Percentiles rank a stretch among this genome's conserved stretches.
phyloP scores from a whole-genome alignment of 2,888 invertebrate genomes.

The Brachyopa scutellaris region DNA sequence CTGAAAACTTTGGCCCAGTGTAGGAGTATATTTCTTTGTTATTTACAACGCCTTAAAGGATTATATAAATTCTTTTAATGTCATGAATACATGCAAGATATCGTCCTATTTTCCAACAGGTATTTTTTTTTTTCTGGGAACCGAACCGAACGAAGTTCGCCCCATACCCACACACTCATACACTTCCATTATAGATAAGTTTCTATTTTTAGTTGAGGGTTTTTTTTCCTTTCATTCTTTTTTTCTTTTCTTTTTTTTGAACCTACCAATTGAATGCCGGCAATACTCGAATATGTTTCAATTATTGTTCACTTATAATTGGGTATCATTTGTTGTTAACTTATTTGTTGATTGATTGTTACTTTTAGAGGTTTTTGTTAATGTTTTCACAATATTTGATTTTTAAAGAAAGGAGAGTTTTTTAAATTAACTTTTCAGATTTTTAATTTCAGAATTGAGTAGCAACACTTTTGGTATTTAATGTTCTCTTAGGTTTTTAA shows the following conservation, averaged over 20 bases:
- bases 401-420: neutral
- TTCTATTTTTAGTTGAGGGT: conserved; percentile 48
- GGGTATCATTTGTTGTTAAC: neutral
- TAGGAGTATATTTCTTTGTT: conserved; percentile 21
- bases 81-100: conserved; percentile 32
- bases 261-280: conserved; percentile 50
- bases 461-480: conserved; percentile 3
- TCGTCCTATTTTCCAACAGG: conserved; percentile 65
- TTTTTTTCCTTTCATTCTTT: conserved; percentile 6
- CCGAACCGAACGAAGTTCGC: conserved; percentile 10
- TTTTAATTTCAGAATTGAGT: no score
- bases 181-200: neutral
- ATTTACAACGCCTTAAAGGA: conserved; percentile 32
- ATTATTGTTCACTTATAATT: neutral
- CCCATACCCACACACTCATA: neutral
- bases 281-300: no score
- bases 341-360: neutral
- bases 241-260: neutral
- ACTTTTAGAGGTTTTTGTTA: neutral
- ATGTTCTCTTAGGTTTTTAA: neutral
- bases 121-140: conserved; percentile 42
- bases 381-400: neutral
- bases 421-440: neutral
- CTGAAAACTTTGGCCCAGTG: conserved; percentile 29
- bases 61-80: conserved; percentile 36